Base-by-base conservation (phyloP, 2,113 vertebrate genomes). In the Eupsittula cactorum region DNA sequence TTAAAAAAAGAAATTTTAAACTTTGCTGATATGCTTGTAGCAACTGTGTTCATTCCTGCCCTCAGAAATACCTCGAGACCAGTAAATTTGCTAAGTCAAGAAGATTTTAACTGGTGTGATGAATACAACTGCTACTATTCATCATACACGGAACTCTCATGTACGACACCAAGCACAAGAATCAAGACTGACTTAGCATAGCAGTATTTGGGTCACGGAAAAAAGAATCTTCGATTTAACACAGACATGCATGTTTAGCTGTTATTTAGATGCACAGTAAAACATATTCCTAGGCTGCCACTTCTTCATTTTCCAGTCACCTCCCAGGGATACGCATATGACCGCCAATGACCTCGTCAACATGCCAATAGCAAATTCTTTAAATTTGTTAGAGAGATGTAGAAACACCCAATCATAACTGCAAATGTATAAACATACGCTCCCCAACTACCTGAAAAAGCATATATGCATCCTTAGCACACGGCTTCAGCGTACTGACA, bases 391-490 rank as follows among this genome's bases (percentile, higher is more conserved):
- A 42, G 3, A 67, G 35, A 83, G 35, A 77, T 14, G 17, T 9
- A 89, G 14, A 84, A 85, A 33, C 14, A 90, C 28, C 16, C 29
- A 60, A 21, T 41, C 10, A 17, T 55, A 91, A 91, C 27, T 80
- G 75, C 13, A 86, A 90, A 70, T 9, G 44, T 27, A 55, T 49
- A 85, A 78, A 76, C 39, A 82, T 3, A 88, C 21, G 33, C 39
- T 64, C 37, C 35, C 37, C 55, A 96, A 80, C 68, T 98, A 99
- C 99, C 99, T 99, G 99, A 96, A 99, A 99, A 91, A 99, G 98
- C 99, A 99, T 99, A 96, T 99, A 99, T 19, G 99, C 99, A 77
- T 99, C 99, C 98, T 99, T 99, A 88, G 99, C 99, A 96, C 99
- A 99, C 42, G 99, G 99, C 92, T 98, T 99, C 95, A 99, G 98